Conservation (phyloP, 2,888 invertebrate species). For the Magallana nippona region DNA sequence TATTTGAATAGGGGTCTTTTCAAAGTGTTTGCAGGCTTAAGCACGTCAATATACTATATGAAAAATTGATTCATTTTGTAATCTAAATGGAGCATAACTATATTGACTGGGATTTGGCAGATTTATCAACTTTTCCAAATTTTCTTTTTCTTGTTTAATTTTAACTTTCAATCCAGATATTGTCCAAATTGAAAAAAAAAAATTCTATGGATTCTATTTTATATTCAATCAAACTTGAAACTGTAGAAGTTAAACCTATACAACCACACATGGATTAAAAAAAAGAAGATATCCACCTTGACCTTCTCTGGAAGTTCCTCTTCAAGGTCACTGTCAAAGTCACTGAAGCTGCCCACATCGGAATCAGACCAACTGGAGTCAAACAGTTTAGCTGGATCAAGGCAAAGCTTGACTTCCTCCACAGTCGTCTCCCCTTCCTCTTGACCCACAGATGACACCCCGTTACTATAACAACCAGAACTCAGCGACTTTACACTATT, state of each 20-base stretch:
- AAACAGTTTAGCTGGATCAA: slow-evolving; percentile 70
- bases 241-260: not conserved
- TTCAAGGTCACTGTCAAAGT: slow-evolving; percentile 57
- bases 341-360: slow-evolving; percentile 69
- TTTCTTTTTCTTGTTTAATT: too few relatives aligned
- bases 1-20: not conserved
- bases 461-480: slow-evolving; percentile 25
- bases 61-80: not conserved
- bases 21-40: too few relatives aligned
- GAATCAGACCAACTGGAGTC: slow-evolving; percentile 74
- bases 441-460: slow-evolving; percentile 42
- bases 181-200: too few relatives aligned
- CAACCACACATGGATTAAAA: not conserved
- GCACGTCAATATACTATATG: too few relatives aligned
- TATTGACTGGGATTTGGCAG: too few relatives aligned
- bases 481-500: slow-evolving; percentile 1
- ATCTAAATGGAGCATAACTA: too few relatives aligned
- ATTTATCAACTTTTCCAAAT: too few relatives aligned
- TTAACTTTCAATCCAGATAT: too few relatives aligned
- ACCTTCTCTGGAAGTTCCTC: slow-evolving; percentile 57
- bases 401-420: slow-evolving; percentile 47
- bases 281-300: slow-evolving; percentile 39
- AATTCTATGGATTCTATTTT: not conserved
- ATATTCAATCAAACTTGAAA: not conserved
- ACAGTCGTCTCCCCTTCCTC: slow-evolving; percentile 41